Evolutionary conservation across 2,888 invertebrate species (phyloP).

Genomic region (Xestia sexstrigata): DNA sequence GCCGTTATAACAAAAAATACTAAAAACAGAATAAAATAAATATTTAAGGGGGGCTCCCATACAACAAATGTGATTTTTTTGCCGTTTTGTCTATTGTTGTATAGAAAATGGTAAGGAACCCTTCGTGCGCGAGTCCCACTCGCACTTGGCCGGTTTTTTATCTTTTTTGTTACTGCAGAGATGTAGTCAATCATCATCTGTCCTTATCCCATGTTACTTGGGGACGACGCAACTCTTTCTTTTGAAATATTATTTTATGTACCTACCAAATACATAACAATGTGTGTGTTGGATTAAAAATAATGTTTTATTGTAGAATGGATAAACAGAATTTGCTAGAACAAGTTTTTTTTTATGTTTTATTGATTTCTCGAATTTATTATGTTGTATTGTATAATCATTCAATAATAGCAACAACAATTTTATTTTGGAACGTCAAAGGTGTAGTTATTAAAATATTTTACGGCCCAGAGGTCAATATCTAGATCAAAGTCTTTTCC

Average conservation of each 20-base stretch:
- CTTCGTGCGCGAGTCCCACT: too few relatives aligned
- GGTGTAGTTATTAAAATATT: slow-evolving; percentile 4
- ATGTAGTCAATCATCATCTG: neutral
- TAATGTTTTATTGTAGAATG: neutral
- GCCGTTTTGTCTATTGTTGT: too few relatives aligned
- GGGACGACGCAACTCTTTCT: neutral
- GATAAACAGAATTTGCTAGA: neutral
- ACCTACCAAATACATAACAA: neutral
- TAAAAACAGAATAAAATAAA: too few relatives aligned
- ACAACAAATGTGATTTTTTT: too few relatives aligned
- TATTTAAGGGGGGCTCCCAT: too few relatives aligned
- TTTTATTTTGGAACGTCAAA: neutral
- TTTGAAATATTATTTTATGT: neutral
- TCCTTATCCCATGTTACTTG: neutral
- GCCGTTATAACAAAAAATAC: too few relatives aligned
- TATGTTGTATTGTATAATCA: neutral
- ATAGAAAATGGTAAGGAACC: too few relatives aligned
- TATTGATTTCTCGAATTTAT: neutral
- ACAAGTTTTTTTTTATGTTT: neutral
- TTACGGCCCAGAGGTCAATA: slow-evolving; percentile 22
- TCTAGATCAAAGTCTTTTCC: slow-evolving; percentile 3
- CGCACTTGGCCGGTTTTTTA: too few relatives aligned
- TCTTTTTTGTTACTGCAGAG: neutral
- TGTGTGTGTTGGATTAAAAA: neutral
- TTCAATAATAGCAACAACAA: neutral